Evolutionary conservation across 2,113 vertebrate genomes (phyloP).

Genomic region (Chlorodrepanis virens): DNA sequence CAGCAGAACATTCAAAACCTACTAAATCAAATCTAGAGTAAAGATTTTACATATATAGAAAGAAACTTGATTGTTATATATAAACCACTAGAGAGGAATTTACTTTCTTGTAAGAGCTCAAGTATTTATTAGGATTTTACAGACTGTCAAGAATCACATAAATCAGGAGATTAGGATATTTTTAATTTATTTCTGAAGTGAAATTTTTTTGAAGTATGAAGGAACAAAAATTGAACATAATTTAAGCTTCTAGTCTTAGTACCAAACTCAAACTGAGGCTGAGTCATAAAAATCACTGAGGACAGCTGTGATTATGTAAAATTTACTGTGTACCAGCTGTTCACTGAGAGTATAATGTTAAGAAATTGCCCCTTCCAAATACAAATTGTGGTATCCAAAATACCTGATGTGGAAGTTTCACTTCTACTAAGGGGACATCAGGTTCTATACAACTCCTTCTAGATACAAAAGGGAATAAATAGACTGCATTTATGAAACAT

Average conservation of each 20-base stretch:
- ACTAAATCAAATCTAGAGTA: neutral
- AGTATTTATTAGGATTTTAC: constrained; percentile 17
- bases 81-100: neutral
- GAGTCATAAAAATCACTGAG: constrained; percentile 24
- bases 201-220: neutral
- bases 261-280: neutral
- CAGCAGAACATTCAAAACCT: neutral
- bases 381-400: neutral
- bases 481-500: neutral
- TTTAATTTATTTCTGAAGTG: neutral
- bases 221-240: neutral
- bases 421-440: neutral
- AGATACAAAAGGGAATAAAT: neutral
- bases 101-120: neutral
- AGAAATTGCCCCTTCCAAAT: neutral
- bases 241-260: neutral
- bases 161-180: neutral
- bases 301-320: constrained; percentile 6
- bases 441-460: neutral
- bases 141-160: neutral
- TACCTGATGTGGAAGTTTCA: neutral
- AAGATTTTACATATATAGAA: neutral
- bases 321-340: neutral
- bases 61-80: neutral
- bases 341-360: neutral